Base-by-base conservation (phyloP, 2,113 vertebrate species). In the Carettochelys insculpta region DNA sequence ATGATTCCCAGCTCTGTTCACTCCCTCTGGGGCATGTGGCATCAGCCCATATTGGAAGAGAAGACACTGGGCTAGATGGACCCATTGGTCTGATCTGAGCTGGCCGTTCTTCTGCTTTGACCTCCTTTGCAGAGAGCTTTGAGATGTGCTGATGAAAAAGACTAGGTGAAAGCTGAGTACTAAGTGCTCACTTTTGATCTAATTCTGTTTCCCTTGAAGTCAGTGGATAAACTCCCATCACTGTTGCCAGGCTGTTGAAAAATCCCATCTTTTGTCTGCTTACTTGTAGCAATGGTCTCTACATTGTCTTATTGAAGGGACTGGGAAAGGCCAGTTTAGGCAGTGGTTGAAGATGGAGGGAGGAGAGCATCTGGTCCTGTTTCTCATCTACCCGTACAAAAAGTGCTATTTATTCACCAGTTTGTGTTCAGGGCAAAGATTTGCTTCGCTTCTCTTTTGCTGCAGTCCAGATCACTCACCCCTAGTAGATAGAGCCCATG, bases 381-480 rank as follows among this genome's bases (percentile, higher is more conserved):
- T 6, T 14, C 48, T 12, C 14, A 11, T 10, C 34, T 91, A 48
- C 19, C 19, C 75, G 34, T 45, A 65, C 85, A 52, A 93, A 93
- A 87, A 51, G 22, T 22, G 10, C 43, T 38, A 8, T 87, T 95
- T 88, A 90, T 91, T 93, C 47, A 88, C 24, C 34, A 94, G 16
- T 41, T 86, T 41, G 25, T 83, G 91, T 87, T 92, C 78, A 77
- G 79, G 80, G 52, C 81, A 94, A 88, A 94, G 90, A 91, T 92
- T 80, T 77, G 41, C 11, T 61, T 95, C 5, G n/a, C 3, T 77
- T 94, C 80, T 95, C 56, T 20, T 95, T 95, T 96, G 88, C 81
- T 75, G 93, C 20, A 87, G 88, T 91, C 53, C 88, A 71, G 82
- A 80, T 90, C 85, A 96, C 41, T 88, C 81, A 92, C 14, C 85